Conservation (phyloP, 1,140 invertebrate genomes). For the Drosophila setifemur region DNA sequence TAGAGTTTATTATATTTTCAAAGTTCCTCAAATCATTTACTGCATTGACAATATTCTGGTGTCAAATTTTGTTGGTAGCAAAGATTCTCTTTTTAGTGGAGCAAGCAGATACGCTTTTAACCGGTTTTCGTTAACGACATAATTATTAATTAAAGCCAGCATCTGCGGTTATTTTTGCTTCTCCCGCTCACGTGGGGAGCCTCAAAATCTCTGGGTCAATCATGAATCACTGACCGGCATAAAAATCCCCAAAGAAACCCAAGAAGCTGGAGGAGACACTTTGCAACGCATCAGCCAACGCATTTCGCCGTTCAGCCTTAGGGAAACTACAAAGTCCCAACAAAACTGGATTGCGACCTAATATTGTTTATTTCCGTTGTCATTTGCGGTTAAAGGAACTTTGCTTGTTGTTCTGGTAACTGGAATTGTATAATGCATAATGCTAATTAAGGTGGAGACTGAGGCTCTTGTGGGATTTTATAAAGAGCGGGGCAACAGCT, state of each 20-base stretch:
- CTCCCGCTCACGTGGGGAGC: constrained; percentile 15
- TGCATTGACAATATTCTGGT: neutral
- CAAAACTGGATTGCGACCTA: constrained; percentile 25
- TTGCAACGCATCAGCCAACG: constrained; percentile 28
- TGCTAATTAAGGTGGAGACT: no score
- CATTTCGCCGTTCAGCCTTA: neutral
- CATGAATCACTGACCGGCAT: constrained; percentile 25
- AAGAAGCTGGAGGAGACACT: constrained; percentile 2
- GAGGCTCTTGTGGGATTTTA: no score
- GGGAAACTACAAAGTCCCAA: constrained; percentile 43
- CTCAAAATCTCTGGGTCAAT: constrained; percentile 18
- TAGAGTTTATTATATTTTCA: neutral
- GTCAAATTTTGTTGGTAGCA: neutral
- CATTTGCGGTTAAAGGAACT: constrained; percentile 6
- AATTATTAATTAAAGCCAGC: constrained; percentile 18
- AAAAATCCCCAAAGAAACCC: constrained; percentile 35
- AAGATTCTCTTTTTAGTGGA: constrained; percentile 7
- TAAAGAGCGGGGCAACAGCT: no score
- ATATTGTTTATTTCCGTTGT: constrained; percentile 46
- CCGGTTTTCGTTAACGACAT: constrained; percentile 37
- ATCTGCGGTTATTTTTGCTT: constrained; percentile 16
- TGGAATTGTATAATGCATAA: constrained; percentile 6
- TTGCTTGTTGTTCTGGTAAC: constrained; percentile 6
- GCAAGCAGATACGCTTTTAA: constrained; percentile 29
- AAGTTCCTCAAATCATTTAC: neutral